A percentile compares a stretch with the other conserved stretches of the same genome.
Evolutionary conservation across 2,797 vertebrate species (phyloP).

Genomic region (Pipistrellus pipistrellus): DNA sequence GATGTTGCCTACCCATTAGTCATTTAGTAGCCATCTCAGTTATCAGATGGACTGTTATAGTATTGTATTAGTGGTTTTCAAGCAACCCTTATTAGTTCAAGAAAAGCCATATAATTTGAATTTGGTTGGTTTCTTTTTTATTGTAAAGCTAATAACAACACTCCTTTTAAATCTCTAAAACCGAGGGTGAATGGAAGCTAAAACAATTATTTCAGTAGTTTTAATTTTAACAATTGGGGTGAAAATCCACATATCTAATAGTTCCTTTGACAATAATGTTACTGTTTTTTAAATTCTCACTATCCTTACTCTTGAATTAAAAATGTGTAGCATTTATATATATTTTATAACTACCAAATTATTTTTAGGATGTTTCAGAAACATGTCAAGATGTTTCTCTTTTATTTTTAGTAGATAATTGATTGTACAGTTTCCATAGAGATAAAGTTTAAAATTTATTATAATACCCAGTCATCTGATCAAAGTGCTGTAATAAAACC

Average conservation of each 20-base stretch:
- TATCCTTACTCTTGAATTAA: constrained; percentile 8
- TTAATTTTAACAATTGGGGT: constrained; percentile 27
- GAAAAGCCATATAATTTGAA: constrained; percentile 29
- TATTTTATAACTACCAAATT: constrained; percentile 58
- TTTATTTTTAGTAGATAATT: constrained; percentile 37
- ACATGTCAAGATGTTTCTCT: constrained; percentile 24
- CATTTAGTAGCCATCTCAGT: not conserved
- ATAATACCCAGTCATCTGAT: constrained; percentile 28
- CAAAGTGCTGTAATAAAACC: constrained; percentile 25
- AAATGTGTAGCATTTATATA: constrained; percentile 44
- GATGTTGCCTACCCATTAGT: not conserved
- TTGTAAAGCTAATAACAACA: not conserved
- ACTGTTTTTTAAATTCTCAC: not conserved
- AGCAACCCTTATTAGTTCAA: not conserved
- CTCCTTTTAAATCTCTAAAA: not conserved
- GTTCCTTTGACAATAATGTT: constrained; percentile 34
- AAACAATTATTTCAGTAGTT: constrained; percentile 16
- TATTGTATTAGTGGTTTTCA: not conserved
- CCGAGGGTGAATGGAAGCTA: not conserved
- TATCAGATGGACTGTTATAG: not conserved
- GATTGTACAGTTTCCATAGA: constrained; percentile 15
- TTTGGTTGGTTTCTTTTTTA: not conserved
- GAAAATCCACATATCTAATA: constrained; percentile 11
- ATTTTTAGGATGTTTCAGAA: constrained; percentile 55
- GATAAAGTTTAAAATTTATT: constrained; percentile 63